Conservation (phyloP, 2,888 invertebrate species). For the Macaria liturata region DNA sequence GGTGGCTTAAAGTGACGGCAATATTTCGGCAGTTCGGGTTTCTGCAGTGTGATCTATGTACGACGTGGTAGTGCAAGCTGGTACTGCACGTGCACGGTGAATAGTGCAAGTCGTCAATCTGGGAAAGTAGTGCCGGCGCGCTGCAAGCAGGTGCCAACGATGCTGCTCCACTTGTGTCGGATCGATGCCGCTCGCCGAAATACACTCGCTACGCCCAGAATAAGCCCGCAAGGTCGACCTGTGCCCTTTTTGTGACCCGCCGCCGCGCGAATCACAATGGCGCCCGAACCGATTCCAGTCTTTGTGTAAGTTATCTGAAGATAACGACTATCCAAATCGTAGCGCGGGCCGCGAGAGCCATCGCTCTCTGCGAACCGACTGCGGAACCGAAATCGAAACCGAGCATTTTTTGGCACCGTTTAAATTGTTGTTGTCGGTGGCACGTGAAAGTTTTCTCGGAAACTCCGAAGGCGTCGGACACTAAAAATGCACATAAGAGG, state of each 20-base stretch:
- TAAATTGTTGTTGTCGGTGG: conserved; percentile 23
- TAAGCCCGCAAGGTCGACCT: conserved; percentile 66
- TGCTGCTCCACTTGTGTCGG: conserved; percentile 64
- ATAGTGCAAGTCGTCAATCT: conserved; percentile 44
- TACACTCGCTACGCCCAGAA: conserved; percentile 66
- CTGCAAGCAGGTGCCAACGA: conserved; percentile 70
- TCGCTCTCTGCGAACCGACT: not conserved
- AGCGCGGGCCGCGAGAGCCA: not conserved
- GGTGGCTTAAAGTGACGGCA: not conserved
- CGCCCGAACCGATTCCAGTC: conserved; percentile 42
- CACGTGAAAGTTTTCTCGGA: conserved; percentile 53
- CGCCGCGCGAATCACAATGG: conserved; percentile 44
- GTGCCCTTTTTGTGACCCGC: conserved; percentile 63
- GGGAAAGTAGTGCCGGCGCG: conserved; percentile 57
- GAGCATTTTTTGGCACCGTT: conserved; percentile 17
- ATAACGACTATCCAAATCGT: conserved; percentile 26
- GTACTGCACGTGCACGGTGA: too few relatives aligned
- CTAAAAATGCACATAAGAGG: conserved; percentile 57
- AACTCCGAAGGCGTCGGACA: conserved; percentile 46
- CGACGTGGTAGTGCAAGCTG: conserved; percentile 18
- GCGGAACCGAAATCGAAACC: conserved; percentile 12
- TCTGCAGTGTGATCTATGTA: conserved; percentile 29
- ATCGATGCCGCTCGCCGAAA: conserved; percentile 70
- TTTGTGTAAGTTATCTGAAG: conserved; percentile 43
- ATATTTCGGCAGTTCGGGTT: conserved; percentile 16